These are phyloP conservation scores for Alectura lathami DNA, from an alignment of 2,113 vertebrate species.

Conservation along the genomic window DNA sequence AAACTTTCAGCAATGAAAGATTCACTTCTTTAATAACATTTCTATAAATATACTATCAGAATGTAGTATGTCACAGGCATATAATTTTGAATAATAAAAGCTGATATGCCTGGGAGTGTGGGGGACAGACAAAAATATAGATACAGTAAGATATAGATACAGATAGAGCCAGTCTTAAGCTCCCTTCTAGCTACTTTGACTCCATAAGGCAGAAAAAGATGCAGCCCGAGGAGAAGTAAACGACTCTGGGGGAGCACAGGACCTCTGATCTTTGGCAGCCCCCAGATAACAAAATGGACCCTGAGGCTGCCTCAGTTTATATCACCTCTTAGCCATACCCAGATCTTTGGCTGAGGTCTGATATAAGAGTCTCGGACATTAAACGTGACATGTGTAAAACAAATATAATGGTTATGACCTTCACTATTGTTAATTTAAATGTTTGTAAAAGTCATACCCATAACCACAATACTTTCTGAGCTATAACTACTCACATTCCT, in stretches of 20 bases:
- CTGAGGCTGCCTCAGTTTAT: not conserved
- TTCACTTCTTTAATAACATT: conserved; percentile 51
- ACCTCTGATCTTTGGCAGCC: not conserved
- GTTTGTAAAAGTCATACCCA: not conserved
- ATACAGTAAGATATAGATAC: not conserved
- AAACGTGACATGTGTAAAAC: not conserved
- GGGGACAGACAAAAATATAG: not conserved
- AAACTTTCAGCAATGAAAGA: conserved; percentile 45
- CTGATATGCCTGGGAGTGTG: not conserved
- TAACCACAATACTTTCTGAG: not conserved
- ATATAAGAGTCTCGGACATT: not conserved
- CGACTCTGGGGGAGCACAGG: not conserved
- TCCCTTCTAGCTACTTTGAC: not conserved
- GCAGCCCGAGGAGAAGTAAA: not conserved
- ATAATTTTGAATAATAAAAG: conserved; percentile 10
- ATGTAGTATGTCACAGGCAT: conserved; percentile 10
- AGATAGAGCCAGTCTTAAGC: not conserved
- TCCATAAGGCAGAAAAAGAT: not conserved
- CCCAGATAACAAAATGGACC: not conserved
- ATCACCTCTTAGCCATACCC: not conserved
- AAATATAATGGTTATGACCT: not conserved
- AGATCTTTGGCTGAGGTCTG: not conserved
- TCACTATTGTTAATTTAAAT: not conserved
- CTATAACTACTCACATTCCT: not conserved
- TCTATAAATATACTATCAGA: conserved; percentile 48